These are phyloP conservation scores for Zaprionus bogoriensis DNA, from an alignment of 2,888 invertebrate genomes.

Conservation along the genomic window DNA sequence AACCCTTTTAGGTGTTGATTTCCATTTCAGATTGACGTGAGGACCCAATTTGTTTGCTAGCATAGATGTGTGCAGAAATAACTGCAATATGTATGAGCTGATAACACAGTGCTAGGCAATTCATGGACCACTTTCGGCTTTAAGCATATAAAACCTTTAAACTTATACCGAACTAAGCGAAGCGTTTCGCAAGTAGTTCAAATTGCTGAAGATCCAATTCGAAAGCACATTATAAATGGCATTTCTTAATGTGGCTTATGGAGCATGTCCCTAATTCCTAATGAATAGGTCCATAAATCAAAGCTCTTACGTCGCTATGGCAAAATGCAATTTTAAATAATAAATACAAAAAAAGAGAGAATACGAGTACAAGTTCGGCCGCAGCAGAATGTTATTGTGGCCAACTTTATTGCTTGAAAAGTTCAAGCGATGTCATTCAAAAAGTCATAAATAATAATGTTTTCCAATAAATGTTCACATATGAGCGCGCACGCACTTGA, in stretches of 20 bases:
- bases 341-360: constrained; percentile 19
- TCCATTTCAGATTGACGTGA: constrained; percentile 60
- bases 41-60: constrained; percentile 29
- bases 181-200: not conserved
- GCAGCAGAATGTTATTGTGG: constrained; percentile 61
- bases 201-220: not conserved
- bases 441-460: constrained; percentile 82
- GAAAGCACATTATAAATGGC: not conserved
- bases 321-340: constrained; percentile 44
- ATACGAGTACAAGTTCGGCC: constrained; percentile 39
- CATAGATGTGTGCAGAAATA: too few species aligned
- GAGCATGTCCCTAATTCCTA: constrained; percentile 33
- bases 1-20: constrained; percentile 67
- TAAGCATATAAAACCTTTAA: not conserved
- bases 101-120: not conserved
- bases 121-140: too few species aligned
- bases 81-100: too few species aligned
- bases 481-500: constrained; percentile 67
- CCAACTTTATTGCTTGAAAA: constrained; percentile 74
- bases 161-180: not conserved
- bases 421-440: constrained; percentile 80
- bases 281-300: constrained; percentile 70
- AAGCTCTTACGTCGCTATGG: constrained; percentile 40
- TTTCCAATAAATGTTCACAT: constrained; percentile 81
- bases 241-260: constrained; percentile 3